Percentiles rank a stretch among this genome's conserved stretches.
These are phyloP conservation scores for Congeria kusceri DNA, from an alignment of 2,888 invertebrate species.

Conservation along the genomic window DNA sequence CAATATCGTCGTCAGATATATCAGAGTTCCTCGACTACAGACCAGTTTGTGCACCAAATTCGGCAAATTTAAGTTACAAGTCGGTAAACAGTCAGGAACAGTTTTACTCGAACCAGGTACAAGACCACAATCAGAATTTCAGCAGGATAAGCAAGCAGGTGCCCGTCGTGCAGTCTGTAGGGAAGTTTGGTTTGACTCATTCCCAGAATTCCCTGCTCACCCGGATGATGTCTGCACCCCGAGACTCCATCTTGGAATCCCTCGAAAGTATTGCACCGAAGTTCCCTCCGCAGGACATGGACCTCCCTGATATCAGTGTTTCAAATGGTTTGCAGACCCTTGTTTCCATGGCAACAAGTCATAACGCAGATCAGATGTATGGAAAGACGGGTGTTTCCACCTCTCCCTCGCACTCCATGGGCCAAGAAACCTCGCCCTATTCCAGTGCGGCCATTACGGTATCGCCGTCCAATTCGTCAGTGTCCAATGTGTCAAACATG, in stretches of 20 bases:
- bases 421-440: slow-evolving; percentile 8
- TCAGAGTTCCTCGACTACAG: neutral
- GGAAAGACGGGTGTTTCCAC: slow-evolving; percentile 34
- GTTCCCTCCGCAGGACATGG: slow-evolving; percentile 84
- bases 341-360: slow-evolving; percentile 25
- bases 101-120: neutral
- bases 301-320: slow-evolving; percentile 82
- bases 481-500: slow-evolving; percentile 64
- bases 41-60: neutral
- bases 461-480: slow-evolving; percentile 36
- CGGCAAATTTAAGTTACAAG: too few species aligned
- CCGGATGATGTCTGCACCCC: slow-evolving; percentile 42
- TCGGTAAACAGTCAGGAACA: neutral
- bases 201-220: slow-evolving; percentile 16
- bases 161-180: slow-evolving; percentile 15
- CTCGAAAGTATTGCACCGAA: slow-evolving; percentile 83
- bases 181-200: slow-evolving; percentile 15
- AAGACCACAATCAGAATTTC: slow-evolving; percentile 10
- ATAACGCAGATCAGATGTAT: slow-evolving; percentile 39
- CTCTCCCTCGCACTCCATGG: slow-evolving; percentile 84
- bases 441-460: slow-evolving; percentile 27
- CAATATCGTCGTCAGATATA: slow-evolving; percentile 4
- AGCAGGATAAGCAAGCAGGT: neutral
- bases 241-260: slow-evolving; percentile 61
- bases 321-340: slow-evolving; percentile 66